Evolutionary conservation across 2,888 invertebrate species (phyloP), one percentile per base, ranked within the genome.

Genomic region (Pollenia griseotomentosa): DNA sequence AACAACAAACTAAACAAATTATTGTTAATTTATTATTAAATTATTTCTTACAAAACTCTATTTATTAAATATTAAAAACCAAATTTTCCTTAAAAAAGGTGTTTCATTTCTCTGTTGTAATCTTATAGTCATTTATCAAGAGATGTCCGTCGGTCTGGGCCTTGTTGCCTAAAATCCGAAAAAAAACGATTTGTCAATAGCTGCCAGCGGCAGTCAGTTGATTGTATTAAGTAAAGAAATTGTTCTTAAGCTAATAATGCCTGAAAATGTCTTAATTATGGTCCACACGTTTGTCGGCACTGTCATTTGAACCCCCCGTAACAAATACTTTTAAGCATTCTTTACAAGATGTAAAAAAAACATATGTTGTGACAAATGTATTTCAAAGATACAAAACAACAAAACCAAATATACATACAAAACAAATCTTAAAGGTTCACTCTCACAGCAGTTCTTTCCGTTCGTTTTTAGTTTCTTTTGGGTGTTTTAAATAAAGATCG

Each of bases 331-430:
- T 83, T 75, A 61, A 71, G n/a, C 40, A 40, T 44, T 42, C 12
- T 8, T 48, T 9, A 11, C 48, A 48, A 40, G n/a, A 40, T 16
- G 5, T 59, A 53, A 55, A 33, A 77, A 70, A 75, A 74, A 84
- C 87, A 87, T 87, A 66, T 87, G 87, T 87, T 87, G 87, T 87
- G 87, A 87, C 87, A 87, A 87, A 87, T 86, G 75, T 80, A 86
- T 71, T 59, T 44, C 79, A 83, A 66, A 75, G 74, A 65, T 55
- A 77, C 71, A 70, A 83, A 59, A 82, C 33, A 33, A 75, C 75
- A 83, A 78, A 70, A 46, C 33, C 33, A 33, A 71, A 40, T n/a
- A 73, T 46, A 57, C 42, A 51, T 44, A 68, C 42, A 74, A 83
- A 63, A 77, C 48, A 77, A 83, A 77, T 77, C 75, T 70, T 42